These are phyloP conservation scores for Drosophila mojavensis DNA, from an alignment of 1,140 invertebrate genomes.

Conservation along the genomic window DNA sequence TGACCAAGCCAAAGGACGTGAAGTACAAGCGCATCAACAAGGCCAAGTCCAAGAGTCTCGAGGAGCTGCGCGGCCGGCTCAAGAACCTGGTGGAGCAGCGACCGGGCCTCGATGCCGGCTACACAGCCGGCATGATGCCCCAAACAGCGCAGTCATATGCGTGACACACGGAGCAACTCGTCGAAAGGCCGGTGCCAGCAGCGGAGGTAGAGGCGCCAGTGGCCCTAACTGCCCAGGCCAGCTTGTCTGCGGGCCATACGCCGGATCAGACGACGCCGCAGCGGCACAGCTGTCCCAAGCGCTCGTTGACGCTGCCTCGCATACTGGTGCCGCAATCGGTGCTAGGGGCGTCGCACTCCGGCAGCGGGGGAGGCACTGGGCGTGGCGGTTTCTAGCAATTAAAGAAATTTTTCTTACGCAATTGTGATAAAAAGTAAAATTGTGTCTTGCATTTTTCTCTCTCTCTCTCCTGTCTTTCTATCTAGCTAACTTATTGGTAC, in stretches of 20 bases:
- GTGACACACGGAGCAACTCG: constrained; percentile 64
- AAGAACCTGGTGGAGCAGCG: constrained; percentile 94
- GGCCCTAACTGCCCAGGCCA: not conserved
- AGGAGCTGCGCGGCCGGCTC: constrained; percentile 91
- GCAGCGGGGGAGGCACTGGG: constrained; percentile 52
- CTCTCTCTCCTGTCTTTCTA: constrained; percentile 1
- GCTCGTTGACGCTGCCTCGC: constrained; percentile 73
- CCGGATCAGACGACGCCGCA: constrained; percentile 31
- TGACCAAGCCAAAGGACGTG: constrained; percentile 95
- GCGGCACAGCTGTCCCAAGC: constrained; percentile 65
- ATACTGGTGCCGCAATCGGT: constrained; percentile 67
- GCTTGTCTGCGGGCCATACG: constrained; percentile 20
- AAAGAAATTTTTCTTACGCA: constrained; percentile 84
- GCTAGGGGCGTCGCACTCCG: constrained; percentile 16
- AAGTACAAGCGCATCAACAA: constrained; percentile 96
- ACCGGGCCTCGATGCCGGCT: constrained; percentile 56
- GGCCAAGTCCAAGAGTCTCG: constrained; percentile 94
- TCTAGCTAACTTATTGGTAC: not conserved
- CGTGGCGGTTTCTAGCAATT: constrained; percentile 82
- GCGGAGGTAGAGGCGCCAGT: not conserved
- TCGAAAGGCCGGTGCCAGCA: not conserved
- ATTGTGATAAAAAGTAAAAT: constrained; percentile 83
- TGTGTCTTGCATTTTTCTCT: constrained; percentile 10
- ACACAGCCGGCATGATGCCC: constrained; percentile 69
- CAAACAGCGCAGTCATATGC: constrained; percentile 82